Base-by-base conservation (phyloP, 92 coral and sea anemone genomes). In the Paramuricea clavata region DNA sequence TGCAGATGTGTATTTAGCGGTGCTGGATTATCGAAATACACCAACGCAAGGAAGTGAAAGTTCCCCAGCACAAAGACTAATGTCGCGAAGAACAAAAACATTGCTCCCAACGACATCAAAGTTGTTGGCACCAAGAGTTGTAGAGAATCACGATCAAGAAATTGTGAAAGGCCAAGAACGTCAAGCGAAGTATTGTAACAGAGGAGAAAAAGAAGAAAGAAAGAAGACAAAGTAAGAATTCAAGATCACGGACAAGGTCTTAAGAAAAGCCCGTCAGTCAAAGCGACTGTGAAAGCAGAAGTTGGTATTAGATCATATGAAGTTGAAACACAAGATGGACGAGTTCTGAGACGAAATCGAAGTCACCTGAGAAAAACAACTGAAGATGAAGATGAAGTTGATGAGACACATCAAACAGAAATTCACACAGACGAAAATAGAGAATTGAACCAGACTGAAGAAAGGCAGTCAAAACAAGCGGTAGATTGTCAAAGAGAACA, bases 301-400 rank as follows among this genome's bases (percentile, higher is more conserved):
- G 50, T 84, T 9, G 60, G 88, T 13, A n/a, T 33, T 19, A 56
- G 82, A 56, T 72, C 43, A 13, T 84, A 72, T n/a, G 82, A 84
- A 56, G 82, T 73, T 12, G 6, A 25, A 7, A 84, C 72, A 23
- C 44, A 72, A 72, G 57, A 84, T 36, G 61, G 59, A 35, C 21
- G n/a, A 73, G 62, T 28, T 2, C 50, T 44, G 9, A 27, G 31
- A 17, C 26, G 36, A 32, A 83, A 83, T 49, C 36, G 70, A 32
- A 60, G 57, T 19, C 87, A 84, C 34, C 74, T 73, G 19, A 84
- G 82, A 12, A 84, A 72, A 35, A 54, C 82, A 2, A 17, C 0
- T 4, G 73, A 72, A 70, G 22, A 39, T 39, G 44, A 49, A 49
- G 52, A 49, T 27, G 50, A 80, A 52, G 56, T 49, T 27, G 60